Evolutionary conservation across 1,140 invertebrate genomes (phyloP), one percentile per base, ranked within the genome.

Genomic region (Galleria mellonella): DNA sequence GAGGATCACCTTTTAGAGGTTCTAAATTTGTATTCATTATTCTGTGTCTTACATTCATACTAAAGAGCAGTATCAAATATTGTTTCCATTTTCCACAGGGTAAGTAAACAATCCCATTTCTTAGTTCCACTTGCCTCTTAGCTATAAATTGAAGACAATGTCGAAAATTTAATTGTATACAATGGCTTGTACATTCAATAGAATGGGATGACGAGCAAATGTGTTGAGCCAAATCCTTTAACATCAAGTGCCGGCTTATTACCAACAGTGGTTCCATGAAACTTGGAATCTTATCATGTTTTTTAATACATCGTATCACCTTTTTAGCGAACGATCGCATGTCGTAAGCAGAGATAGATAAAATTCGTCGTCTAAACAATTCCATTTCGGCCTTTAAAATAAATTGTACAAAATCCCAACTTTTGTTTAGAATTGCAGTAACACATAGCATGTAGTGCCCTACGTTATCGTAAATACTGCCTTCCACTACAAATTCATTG

Each of bases 391-490:
- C 37, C 15, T 69, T 60, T 5, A 69, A 36, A 43, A 84, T 55
- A 50, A 67, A 60, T 10, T 69, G 47, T 15, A 55, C 56, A 30
- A 85, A 66, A 10, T 62, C 65, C 8, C 36, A 40, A 47, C 69
- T 68, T 37, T 58, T 44, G 15, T 57, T 43, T 29, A 82, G 43
- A 39, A 64, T 66, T 28, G 62, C 48, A n/a, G 75, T 47, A 57
- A 85, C 82, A 73, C 89, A 87, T n/a, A 90, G 59, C 49, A 79
- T 78, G 62, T 89, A 90, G 57, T 90, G 89, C 41, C 89, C 89
- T 37, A 88, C 74, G 47, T 79, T 86, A 52, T 91, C 89, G 39
- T 88, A 86, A 9, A 71, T 36, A 39, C 89, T 88, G 54, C 87
- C 88, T 67, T 90, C 89, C n/a, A 90, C 57, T 37, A 90, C 72